Conservation (phyloP, 2,888 invertebrate genomes). For the Drosophila mulleri region DNA sequence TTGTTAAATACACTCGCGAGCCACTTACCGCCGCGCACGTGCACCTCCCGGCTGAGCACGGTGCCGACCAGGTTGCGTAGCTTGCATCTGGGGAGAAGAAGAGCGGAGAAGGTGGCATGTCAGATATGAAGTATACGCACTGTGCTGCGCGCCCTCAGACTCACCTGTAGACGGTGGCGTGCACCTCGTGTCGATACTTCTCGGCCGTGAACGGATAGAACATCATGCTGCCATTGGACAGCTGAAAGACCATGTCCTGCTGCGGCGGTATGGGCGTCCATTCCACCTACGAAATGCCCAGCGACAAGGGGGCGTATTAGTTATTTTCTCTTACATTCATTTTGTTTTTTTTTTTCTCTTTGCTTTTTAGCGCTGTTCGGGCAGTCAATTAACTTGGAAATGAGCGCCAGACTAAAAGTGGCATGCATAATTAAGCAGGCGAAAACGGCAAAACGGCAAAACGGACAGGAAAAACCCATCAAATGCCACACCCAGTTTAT, state of each 20-base stretch:
- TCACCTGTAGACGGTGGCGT: constrained; percentile 92
- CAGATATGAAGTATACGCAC: constrained; percentile 36
- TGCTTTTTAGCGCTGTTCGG: constrained; percentile 15
- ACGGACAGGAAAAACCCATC: constrained; percentile 14
- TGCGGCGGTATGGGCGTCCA: constrained; percentile 90
- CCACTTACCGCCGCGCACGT: constrained; percentile 93
- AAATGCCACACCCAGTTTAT: constrained; percentile 24
- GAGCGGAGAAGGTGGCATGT: neutral
- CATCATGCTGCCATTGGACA: constrained; percentile 93
- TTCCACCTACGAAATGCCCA: constrained; percentile 89
- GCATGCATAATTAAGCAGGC: constrained; percentile 79
- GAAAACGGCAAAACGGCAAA: constrained; percentile 42
- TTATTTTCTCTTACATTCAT: neutral
- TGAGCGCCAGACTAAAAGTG: constrained; percentile 42
- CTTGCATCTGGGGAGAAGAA: constrained; percentile 84
- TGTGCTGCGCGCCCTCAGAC: neutral
- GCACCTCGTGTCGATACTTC: constrained; percentile 93
- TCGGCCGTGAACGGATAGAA: constrained; percentile 94
- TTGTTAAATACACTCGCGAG: constrained; percentile 28
- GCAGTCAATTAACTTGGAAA: constrained; percentile 76
- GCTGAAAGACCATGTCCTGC: constrained; percentile 90
- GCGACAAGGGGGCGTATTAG: constrained; percentile 8
- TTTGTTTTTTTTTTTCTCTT: too few species aligned
- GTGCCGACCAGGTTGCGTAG: constrained; percentile 90
- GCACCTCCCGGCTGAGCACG: constrained; percentile 93